phyloP scores from a whole-genome alignment of 2,888 invertebrate genomes.

The Branchipolynoe longqiensis region DNA sequence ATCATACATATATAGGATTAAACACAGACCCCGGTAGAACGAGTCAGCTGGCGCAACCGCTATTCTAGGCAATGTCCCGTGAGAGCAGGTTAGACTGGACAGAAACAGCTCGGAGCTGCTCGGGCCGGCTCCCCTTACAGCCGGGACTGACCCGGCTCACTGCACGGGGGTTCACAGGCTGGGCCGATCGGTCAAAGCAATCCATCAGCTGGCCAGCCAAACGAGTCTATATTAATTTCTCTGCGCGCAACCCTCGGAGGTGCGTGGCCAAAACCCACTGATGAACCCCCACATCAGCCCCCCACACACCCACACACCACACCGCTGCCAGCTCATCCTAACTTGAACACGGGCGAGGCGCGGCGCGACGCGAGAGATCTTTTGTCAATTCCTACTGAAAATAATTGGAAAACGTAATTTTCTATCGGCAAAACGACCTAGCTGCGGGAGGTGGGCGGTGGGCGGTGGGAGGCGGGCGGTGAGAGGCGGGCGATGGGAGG shows the following conservation, averaged over 20 bases:
- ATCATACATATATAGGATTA: no score
- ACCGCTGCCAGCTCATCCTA: slow-evolving; percentile 9
- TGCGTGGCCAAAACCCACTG: no score
- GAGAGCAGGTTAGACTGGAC: slow-evolving; percentile 1
- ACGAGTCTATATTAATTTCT: slow-evolving; percentile 49
- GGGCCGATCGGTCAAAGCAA: slow-evolving; percentile 34
- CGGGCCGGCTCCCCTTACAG: slow-evolving; percentile 24
- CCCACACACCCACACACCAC: slow-evolving; percentile 2
- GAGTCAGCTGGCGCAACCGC: slow-evolving; percentile 3
- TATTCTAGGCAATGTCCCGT: slow-evolving; percentile 7
- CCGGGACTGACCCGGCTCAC: slow-evolving; percentile 28
- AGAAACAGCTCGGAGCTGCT: no score
- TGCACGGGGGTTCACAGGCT: slow-evolving; percentile 37
- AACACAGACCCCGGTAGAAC: no score
- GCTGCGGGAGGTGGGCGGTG: no score
- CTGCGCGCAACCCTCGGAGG: slow-evolving; percentile 13
- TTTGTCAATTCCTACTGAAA: slow-evolving; percentile 58
- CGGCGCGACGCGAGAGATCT: no score
- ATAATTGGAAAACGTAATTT: slow-evolving; percentile 57
- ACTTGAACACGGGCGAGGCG: slow-evolving; percentile 33
- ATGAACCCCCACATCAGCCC: no score
- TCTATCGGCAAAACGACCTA: slow-evolving; percentile 53
- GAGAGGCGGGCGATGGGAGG: no score
- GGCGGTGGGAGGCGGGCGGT: no score
- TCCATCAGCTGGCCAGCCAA: slow-evolving; percentile 50